Evolutionary conservation across 2,113 vertebrate genomes (phyloP), one percentile per base, ranked within the genome.

Genomic region (Poeciliopsis occidentalis): DNA sequence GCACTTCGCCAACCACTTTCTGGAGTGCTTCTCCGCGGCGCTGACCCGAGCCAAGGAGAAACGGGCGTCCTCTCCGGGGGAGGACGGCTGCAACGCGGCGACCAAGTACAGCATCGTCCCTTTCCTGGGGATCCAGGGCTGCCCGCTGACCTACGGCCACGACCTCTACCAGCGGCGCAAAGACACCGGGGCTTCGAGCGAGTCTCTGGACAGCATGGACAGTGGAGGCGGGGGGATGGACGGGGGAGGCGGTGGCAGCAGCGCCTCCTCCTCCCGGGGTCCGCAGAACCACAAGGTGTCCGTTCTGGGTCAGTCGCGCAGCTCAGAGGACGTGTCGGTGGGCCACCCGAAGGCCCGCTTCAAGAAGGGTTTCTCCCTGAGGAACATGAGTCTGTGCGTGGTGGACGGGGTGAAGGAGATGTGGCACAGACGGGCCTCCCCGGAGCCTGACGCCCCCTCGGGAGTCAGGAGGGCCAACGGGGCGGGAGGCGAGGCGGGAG

Each of bases 301-400:
- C 0, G 89, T 95, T 8, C 93, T 96, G 0, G 96, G 97, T 80
- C 97, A 98, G 88, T 99, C 97, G 1, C 96, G 97, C 62, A 98
- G 97, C 91, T 97, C 97, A 0, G 97, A 99, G 93, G 97, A 99
- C 0, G 96, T 98, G 79, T 97, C 97, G 0, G 90, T 95, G 44
- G 85, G 92, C 0, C 90, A 94, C 26, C 71, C 95, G 65, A 97
- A 96, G 86, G 92, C 96, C 26, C 96, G 96, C 62, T 97, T 96
- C 85, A 98, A 97, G 87, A 99, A 98, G 78, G 97, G 98, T 76
- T 99, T 99, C 82, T 99, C 97, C 0, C 87, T 99, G 89, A 95
- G 98, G 86, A 99, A 98, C 92, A 97, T 99, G 97, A 99, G 98
- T 76, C 92, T 98, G 79, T 98, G 97, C 0, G 97, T 99, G 87